Conservation (phyloP, 1,140 invertebrate species). For the Antheraea mylitta region DNA sequence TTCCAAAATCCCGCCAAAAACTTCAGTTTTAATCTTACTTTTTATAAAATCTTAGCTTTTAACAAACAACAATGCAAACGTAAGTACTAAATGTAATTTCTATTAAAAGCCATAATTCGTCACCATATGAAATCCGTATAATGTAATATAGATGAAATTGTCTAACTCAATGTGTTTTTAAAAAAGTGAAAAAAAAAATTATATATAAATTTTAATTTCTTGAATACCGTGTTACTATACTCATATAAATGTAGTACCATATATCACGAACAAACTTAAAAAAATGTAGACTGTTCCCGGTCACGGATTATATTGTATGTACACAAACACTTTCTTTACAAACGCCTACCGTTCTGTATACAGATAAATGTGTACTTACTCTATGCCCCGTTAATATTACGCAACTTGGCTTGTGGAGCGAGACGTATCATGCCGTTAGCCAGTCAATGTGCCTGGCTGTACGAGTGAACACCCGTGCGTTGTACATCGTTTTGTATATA, state of each 20-base stretch:
- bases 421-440: constrained; percentile 55
- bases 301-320: not conserved
- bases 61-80: too few species aligned
- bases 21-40: too few species aligned
- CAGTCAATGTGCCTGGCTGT: constrained; percentile 51
- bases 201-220: too few species aligned
- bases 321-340: not conserved
- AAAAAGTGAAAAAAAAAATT: too few species aligned
- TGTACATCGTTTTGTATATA: not conserved
- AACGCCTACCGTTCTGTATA: constrained; percentile 37
- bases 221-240: not conserved
- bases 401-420: constrained; percentile 50
- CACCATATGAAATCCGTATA: too few species aligned
- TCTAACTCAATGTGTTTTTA: too few species aligned
- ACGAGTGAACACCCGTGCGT: constrained; percentile 33
- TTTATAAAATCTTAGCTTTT: too few species aligned
- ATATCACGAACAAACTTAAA: not conserved
- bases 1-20: too few species aligned
- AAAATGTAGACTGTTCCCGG: not conserved
- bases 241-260: not conserved
- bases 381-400: constrained; percentile 68
- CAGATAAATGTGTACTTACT: constrained; percentile 40
- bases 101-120: too few species aligned
- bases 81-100: too few species aligned
- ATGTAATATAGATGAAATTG: too few species aligned